Percentiles rank a stretch among this genome's conserved stretches.
phyloP scores from a whole-genome alignment of 2,113 vertebrate species.

The Pollachius pollachius region DNA sequence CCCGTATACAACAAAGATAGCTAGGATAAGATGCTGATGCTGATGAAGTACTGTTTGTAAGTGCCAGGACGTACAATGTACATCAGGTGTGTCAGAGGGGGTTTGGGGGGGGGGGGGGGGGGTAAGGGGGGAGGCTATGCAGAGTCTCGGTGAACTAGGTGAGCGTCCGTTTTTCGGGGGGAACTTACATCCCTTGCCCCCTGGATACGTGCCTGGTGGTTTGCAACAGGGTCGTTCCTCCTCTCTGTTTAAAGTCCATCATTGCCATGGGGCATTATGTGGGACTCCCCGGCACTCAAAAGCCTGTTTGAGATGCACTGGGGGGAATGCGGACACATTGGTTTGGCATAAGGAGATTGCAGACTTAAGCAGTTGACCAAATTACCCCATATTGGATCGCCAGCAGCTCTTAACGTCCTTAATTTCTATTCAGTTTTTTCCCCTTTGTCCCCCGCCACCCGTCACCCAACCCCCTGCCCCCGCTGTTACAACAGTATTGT shows the following conservation, averaged over 20 bases:
- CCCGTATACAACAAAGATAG: no score
- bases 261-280: no score
- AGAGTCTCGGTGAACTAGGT: neutral
- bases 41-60: no score
- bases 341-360: conserved; percentile 16
- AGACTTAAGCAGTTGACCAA: conserved; percentile 54
- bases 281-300: neutral
- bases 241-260: no score
- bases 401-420: conserved; percentile 23
- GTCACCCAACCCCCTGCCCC: neutral
- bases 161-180: neutral
- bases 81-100: no score
- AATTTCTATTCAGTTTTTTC: conserved; percentile 23
- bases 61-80: no score
- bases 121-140: no score
- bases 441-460: neutral
- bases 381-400: conserved; percentile 43
- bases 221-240: no score
- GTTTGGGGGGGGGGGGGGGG: no score
- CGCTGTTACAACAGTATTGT: conserved; percentile 67
- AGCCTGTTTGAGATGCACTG: conserved; percentile 9
- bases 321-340: conserved; percentile 27
- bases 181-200: neutral
- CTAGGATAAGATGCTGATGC: no score
- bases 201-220: no score